Conservation (phyloP, 2,888 invertebrate genomes). For the Caenorhabditis drosophilae region DNA sequence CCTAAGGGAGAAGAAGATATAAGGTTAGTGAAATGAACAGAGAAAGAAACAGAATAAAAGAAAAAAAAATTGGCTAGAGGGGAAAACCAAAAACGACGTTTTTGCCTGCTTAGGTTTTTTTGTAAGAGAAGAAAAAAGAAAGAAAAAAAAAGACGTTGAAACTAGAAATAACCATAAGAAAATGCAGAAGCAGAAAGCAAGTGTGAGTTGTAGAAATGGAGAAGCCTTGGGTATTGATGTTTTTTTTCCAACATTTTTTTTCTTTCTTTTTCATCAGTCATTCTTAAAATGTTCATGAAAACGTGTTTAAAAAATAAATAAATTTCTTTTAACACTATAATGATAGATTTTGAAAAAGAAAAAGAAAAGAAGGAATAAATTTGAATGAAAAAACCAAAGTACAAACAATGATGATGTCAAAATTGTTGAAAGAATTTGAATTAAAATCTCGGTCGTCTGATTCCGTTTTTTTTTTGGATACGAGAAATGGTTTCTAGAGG, state of each 20-base stretch:
- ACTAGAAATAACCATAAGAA: background rate
- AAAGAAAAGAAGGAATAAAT: too few species aligned
- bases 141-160: constrained; percentile 1
- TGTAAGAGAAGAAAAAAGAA: background rate
- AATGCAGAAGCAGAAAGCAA: background rate
- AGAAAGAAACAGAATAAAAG: constrained; percentile 2
- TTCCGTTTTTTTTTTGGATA: too few species aligned
- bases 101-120: too few species aligned
- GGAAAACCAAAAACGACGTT: constrained; percentile 7
- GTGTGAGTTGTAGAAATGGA: background rate
- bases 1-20: background rate
- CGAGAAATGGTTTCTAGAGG: too few species aligned
- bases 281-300: background rate
- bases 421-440: too few species aligned
- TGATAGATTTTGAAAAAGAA: too few species aligned
- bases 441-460: too few species aligned
- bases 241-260: too few species aligned
- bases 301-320: too few species aligned
- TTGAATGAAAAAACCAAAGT: too few species aligned
- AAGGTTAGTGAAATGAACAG: background rate
- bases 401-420: too few species aligned
- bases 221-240: background rate
- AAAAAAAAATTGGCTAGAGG: background rate
- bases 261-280: background rate
- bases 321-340: too few species aligned